Evolutionary conservation across 2,797 vertebrate genomes (phyloP).

Genomic region (Bradypodion ventrale): DNA sequence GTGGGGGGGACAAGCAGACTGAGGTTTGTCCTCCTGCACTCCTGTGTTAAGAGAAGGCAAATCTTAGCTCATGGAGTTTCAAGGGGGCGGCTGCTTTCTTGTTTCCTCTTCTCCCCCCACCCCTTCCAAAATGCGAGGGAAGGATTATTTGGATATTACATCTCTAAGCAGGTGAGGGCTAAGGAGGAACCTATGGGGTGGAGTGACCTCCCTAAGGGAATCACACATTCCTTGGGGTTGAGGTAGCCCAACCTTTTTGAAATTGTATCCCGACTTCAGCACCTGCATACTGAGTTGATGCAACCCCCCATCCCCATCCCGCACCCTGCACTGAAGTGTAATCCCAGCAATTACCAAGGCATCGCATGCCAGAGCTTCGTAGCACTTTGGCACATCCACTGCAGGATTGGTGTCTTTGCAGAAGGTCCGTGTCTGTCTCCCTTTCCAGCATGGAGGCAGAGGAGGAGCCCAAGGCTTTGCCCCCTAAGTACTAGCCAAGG

Average conservation of each 20-base stretch:
- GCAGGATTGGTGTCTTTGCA: neutral
- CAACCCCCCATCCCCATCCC: neutral
- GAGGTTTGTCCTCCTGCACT: too few relatives aligned
- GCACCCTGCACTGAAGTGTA: neutral
- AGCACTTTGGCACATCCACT: neutral
- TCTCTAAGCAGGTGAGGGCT: neutral
- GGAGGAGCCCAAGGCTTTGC: too few relatives aligned
- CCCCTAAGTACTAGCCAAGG: too few relatives aligned
- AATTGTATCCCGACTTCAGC: constrained; percentile 27
- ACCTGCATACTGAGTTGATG: constrained; percentile 11
- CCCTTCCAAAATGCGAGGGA: too few relatives aligned
- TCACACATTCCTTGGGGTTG: constrained; percentile 22
- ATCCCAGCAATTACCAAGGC: neutral
- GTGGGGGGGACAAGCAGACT: too few relatives aligned
- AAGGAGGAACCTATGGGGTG: neutral
- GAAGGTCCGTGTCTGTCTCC: neutral
- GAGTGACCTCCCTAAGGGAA: constrained; percentile 25
- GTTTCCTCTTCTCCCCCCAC: too few relatives aligned
- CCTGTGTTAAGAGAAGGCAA: too few relatives aligned
- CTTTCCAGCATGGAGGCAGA: too few relatives aligned
- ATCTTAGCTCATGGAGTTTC: too few relatives aligned
- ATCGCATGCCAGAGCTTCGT: neutral
- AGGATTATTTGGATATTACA: neutral
- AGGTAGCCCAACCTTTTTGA: constrained; percentile 21
- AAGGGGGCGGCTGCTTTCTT: neutral